Evolutionary conservation across 1,140 invertebrate genomes (phyloP), one percentile per base, ranked within the genome.

Genomic region (Tetramorium parvispinum): DNA sequence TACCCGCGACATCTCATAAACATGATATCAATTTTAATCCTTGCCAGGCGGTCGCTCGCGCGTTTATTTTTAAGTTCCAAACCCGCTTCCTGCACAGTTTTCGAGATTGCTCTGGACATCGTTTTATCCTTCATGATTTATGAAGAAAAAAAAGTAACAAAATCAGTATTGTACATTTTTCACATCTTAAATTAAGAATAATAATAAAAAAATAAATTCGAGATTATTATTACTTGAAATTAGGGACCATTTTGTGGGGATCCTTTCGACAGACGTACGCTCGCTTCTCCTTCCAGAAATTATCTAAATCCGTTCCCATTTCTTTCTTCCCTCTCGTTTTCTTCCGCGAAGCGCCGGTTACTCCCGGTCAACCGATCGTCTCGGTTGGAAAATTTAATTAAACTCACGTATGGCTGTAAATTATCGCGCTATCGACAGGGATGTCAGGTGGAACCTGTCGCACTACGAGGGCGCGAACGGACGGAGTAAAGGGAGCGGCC

Each of bases 21-120:
- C 94, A 94, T 57, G 87, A 94, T 93, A 94, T 94, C 93, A 94
- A 94, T 94, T 94, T 94, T 94, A 92, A 94, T 94, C 91, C 89
- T 51, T 57, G 77, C 68, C 75, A 27, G 59, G 73, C 73, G 63
- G 78, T 49, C 61, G 55, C 40, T 49, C 32, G 21, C 79, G 27
- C 27, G 46, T 91, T 92, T 94, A 94, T 94, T 94, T 94, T 94
- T 94, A 94, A 94, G 86, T 86, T 55, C 21, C 24, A 32, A 13
- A 57, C 77, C 83, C 85, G 79, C 85, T 91, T 88, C 87, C 88
- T 90, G 89, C 78, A 89, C 65, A 71, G 53, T 66, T 40, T 27
- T 51, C 46, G 63, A 55, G 8, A n/a, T 11, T 51, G 27, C 70
- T 43, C 13, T 40, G 27, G n/a, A 21, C 43, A 57, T 18, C 10